A percentile compares a stretch with the other conserved stretches of the same genome.
phyloP scores from a whole-genome alignment of 1,140 invertebrate species.

The Eubasilissa regina region DNA sequence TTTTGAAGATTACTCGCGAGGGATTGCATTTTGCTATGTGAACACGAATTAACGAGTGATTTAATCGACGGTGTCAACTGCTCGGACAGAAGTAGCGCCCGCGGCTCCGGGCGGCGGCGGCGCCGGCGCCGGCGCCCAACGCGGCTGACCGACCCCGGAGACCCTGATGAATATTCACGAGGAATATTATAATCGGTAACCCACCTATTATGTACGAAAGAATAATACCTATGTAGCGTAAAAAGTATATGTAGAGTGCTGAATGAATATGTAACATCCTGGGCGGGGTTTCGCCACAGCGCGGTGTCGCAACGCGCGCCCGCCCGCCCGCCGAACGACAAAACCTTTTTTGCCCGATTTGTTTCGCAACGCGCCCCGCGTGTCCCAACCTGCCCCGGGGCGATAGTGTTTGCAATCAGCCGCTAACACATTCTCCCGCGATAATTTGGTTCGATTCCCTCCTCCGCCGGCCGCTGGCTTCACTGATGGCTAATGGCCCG shows the following conservation, averaged over 20 bases:
- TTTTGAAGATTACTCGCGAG: too few species aligned
- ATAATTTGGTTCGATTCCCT: slow-evolving; percentile 30
- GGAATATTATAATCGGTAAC: background rate
- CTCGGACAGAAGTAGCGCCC: background rate
- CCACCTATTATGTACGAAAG: too few species aligned
- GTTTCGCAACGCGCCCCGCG: slow-evolving; percentile 46
- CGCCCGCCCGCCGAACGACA: slow-evolving; percentile 2
- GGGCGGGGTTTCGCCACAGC: slow-evolving; percentile 18
- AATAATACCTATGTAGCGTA: too few species aligned
- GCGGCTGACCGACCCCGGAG: background rate
- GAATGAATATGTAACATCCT: too few species aligned
- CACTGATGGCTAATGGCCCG: background rate
- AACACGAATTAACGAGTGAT: background rate
- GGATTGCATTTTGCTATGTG: too few species aligned
- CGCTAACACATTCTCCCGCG: slow-evolving; percentile 40
- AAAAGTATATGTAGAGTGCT: too few species aligned
- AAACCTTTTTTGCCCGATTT: slow-evolving; percentile 19
- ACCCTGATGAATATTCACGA: background rate
- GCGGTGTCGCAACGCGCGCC: slow-evolving; percentile 1
- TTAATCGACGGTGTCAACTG: background rate
- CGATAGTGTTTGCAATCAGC: slow-evolving; percentile 35
- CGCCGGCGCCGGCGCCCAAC: background rate
- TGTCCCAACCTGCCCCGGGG: slow-evolving; percentile 45
- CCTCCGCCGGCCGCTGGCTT: background rate
- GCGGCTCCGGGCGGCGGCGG: background rate